Evolutionary conservation across 2,113 vertebrate species (phyloP).

Genomic region (Sebastes schlegelii): DNA sequence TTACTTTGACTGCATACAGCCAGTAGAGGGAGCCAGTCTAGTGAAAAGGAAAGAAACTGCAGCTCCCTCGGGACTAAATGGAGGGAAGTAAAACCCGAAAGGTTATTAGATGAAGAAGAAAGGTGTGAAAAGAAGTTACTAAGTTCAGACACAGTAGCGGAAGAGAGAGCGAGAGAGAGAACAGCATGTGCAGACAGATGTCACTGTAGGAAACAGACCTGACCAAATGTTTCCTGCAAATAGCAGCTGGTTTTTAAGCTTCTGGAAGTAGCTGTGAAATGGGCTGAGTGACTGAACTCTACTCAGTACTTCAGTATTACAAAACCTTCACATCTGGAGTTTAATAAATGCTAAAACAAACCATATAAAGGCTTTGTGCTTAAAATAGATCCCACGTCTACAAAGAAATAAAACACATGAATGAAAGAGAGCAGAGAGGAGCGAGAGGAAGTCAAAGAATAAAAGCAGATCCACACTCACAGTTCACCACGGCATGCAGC

Average conservation of each 20-base stretch:
- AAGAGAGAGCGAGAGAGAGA: not conserved
- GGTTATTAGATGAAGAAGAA: not conserved
- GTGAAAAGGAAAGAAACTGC: not conserved
- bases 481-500: conserved; percentile 35
- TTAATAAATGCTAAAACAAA: not conserved
- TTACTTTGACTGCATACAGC: conserved; percentile 12
- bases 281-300: not conserved
- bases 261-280: not conserved
- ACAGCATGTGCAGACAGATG: not conserved
- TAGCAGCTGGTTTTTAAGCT: not conserved
- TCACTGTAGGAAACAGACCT: not conserved
- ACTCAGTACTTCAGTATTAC: not conserved
- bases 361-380: not conserved
- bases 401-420: not conserved
- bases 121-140: not conserved
- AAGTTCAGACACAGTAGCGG: not conserved
- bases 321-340: not conserved
- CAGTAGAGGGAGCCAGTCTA: conserved; percentile 57
- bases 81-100: not conserved
- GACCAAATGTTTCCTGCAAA: not conserved
- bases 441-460: not conserved
- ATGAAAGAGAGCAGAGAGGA: not conserved
- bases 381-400: not conserved
- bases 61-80: not conserved
- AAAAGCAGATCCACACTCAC: not conserved